A percentile compares a stretch with the other conserved stretches of the same genome.
Conservation (phyloP, 2,797 vertebrate genomes). For the Phoxinus dragarum region DNA sequence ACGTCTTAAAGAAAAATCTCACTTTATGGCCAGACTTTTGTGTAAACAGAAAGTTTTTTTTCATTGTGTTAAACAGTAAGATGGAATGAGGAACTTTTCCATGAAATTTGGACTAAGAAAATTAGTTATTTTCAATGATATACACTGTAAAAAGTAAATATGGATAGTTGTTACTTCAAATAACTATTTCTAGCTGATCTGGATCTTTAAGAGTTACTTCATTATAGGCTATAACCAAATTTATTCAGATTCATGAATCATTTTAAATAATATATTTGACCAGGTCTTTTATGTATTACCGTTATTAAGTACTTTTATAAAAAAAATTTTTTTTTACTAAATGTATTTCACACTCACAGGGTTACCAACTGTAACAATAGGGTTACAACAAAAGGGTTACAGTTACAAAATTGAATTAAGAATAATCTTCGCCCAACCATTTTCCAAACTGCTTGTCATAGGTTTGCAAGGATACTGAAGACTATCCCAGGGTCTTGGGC, state of each 20-base stretch:
- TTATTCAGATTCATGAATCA: not conserved
- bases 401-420: not conserved
- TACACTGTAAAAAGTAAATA: not conserved
- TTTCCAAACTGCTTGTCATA: not conserved
- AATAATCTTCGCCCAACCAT: not conserved
- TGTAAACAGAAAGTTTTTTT: conserved; percentile 24
- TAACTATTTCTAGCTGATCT: not conserved
- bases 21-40: not conserved
- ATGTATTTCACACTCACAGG: not conserved
- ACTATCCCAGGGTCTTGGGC: not conserved
- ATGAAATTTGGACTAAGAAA: conserved; percentile 18
- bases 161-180: not conserved
- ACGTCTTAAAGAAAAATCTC: conserved; percentile 69
- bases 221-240: not conserved
- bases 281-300: not conserved
- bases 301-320: not conserved
- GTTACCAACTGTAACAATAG: not conserved
- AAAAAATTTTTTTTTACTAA: no score
- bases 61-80: conserved; percentile 1
- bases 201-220: not conserved
- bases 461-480: not conserved
- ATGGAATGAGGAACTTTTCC: conserved; percentile 14
- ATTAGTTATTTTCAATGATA: not conserved
- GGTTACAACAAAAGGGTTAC: no score
- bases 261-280: not conserved